phyloP scores from a whole-genome alignment of 2,888 invertebrate genomes.

The Cantharis flavilabris region DNA sequence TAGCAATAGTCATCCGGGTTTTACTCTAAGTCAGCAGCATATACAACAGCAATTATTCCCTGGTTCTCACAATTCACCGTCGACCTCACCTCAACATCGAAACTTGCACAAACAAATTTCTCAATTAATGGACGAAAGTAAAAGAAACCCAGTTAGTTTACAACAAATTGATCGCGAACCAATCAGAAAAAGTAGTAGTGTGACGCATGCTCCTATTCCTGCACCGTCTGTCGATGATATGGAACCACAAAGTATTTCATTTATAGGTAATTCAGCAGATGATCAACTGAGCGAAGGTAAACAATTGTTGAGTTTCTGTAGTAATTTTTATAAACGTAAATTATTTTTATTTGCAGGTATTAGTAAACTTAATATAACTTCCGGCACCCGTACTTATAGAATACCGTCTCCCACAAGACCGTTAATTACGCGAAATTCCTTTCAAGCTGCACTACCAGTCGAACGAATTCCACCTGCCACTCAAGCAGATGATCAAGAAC shows the following conservation, averaged over 20 bases:
- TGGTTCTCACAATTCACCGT: constrained; percentile 58
- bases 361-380: constrained; percentile 80
- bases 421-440: constrained; percentile 70
- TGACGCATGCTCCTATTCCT: constrained; percentile 64
- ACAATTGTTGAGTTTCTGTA: background rate
- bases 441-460: constrained; percentile 59
- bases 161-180: constrained; percentile 57
- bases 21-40: constrained; percentile 61
- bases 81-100: constrained; percentile 70
- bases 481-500: constrained; percentile 56
- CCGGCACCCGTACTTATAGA: constrained; percentile 85
- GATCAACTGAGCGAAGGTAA: constrained; percentile 52
- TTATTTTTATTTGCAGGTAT: constrained; percentile 59
- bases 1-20: constrained; percentile 62
- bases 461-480: constrained; percentile 44
- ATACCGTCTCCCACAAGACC: constrained; percentile 88
- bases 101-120: constrained; percentile 64
- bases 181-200: constrained; percentile 49
- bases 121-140: constrained; percentile 49
- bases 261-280: constrained; percentile 75
- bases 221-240: constrained; percentile 80
- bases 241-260: constrained; percentile 93
- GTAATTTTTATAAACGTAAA: background rate
- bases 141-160: constrained; percentile 57
- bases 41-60: constrained; percentile 57